A percentile compares a stretch with the other conserved stretches of the same genome.
These are phyloP conservation scores for Gymnosoma rotundatum DNA, from an alignment of 2,888 invertebrate genomes.

Conservation along the genomic window DNA sequence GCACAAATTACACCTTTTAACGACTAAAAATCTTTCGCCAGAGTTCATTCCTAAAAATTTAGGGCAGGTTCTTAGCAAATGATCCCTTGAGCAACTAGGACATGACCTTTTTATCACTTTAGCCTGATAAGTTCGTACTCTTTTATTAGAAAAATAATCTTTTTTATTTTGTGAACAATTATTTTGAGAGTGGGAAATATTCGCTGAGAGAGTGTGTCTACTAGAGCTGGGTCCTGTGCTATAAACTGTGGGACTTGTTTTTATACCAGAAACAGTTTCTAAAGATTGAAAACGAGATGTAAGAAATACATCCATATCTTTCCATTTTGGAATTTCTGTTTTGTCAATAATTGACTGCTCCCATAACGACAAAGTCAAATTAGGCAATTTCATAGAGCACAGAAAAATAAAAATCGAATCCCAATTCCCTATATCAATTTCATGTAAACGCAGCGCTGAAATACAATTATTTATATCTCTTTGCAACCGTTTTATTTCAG, in stretches of 20 bases:
- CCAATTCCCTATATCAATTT: not conserved
- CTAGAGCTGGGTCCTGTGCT: too few species aligned
- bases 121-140: too few species aligned
- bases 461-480: conserved; percentile 17
- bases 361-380: not conserved
- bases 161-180: not conserved
- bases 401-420: conserved; percentile 10
- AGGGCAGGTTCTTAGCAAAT: not conserved
- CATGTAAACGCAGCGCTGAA: not conserved
- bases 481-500: not conserved
- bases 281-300: not conserved
- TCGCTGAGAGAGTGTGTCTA: too few species aligned
- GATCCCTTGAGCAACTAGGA: not conserved
- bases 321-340: not conserved
- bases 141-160: not conserved
- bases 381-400: not conserved
- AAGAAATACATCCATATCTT: not conserved
- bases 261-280: conserved; percentile 4
- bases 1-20: not conserved
- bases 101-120: too few species aligned
- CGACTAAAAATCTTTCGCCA: conserved; percentile 3
- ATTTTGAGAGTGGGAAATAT: too few species aligned
- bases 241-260: not conserved
- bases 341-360: not conserved
- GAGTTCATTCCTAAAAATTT: not conserved